Percentiles rank a stretch among this genome's conserved stretches.
Conservation (phyloP, 2,797 vertebrate genomes). For the Cossypha niveicapilla region DNA sequence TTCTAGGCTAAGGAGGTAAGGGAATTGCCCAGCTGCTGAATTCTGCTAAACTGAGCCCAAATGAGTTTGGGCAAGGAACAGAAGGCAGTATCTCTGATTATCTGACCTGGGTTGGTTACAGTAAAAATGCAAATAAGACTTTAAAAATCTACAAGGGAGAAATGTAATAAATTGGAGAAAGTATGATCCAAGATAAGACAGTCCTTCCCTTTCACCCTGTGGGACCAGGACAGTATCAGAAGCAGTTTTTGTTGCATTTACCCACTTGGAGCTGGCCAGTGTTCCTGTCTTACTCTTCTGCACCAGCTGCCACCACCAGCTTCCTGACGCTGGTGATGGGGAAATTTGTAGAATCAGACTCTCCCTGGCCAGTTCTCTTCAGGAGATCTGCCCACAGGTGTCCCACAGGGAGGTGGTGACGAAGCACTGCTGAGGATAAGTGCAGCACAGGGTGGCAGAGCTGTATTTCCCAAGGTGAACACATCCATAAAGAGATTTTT, state of each 20-base stretch:
- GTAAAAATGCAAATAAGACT: neutral
- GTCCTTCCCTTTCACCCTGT: accelerated
- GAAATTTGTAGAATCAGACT: neutral
- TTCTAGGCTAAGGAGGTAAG: neutral
- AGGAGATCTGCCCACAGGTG: neutral
- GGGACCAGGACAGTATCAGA: neutral
- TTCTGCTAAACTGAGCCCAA: neutral
- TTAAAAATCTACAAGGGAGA: neutral
- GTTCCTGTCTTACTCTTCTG: neutral
- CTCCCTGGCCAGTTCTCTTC: neutral
- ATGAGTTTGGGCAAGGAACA: neutral
- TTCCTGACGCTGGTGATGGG: neutral
- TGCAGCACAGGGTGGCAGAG: neutral
- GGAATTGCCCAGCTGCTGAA: neutral
- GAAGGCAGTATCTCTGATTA: neutral
- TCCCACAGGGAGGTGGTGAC: neutral
- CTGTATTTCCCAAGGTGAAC: neutral
- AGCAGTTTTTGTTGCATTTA: neutral
- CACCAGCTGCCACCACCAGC: neutral
- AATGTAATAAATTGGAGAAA: neutral
- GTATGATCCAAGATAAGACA: neutral
- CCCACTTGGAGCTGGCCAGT: neutral
- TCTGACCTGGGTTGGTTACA: neutral
- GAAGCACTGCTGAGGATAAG: neutral
- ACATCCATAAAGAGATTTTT: accelerated